Conservation (phyloP, 2,113 vertebrate genomes). For the Mirounga angustirostris region DNA sequence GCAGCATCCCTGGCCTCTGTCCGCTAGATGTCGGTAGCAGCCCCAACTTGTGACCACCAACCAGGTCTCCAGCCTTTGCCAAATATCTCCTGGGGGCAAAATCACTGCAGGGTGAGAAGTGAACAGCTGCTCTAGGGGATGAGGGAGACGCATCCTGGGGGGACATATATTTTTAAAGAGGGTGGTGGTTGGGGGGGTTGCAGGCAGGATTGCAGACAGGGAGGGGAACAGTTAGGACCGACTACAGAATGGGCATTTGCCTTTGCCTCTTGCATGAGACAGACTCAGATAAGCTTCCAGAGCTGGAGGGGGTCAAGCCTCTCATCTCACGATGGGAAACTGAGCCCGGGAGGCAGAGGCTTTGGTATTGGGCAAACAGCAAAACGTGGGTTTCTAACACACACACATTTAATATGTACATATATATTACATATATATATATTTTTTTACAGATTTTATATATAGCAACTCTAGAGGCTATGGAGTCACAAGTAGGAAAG, state of each 20-base stretch:
- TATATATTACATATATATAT: no score
- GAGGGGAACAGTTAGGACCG: background rate
- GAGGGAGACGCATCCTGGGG: no score
- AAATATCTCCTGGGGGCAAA: accelerated
- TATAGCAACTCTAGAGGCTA: background rate
- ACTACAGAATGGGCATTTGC: background rate
- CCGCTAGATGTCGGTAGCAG: background rate
- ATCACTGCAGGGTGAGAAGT: background rate
- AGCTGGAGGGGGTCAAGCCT: background rate
- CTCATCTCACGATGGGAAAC: background rate
- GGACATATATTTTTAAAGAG: background rate
- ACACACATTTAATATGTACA: background rate
- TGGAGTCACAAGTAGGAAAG: background rate
- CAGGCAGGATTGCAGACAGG: background rate
- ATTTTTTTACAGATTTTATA: background rate
- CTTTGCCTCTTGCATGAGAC: accelerated
- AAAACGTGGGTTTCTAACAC: background rate
- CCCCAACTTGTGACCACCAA: background rate
- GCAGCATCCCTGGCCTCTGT: background rate
- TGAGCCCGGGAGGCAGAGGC: background rate
- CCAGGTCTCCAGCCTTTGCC: background rate
- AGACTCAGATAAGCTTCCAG: background rate
- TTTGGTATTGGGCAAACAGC: background rate
- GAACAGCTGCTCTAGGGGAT: background rate
- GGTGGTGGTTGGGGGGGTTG: background rate